Percentiles rank a stretch among this genome's conserved stretches.
These are phyloP conservation scores for Caenorhabditis doughertyi DNA, from an alignment of 2,888 invertebrate species.

Conservation along the genomic window DNA sequence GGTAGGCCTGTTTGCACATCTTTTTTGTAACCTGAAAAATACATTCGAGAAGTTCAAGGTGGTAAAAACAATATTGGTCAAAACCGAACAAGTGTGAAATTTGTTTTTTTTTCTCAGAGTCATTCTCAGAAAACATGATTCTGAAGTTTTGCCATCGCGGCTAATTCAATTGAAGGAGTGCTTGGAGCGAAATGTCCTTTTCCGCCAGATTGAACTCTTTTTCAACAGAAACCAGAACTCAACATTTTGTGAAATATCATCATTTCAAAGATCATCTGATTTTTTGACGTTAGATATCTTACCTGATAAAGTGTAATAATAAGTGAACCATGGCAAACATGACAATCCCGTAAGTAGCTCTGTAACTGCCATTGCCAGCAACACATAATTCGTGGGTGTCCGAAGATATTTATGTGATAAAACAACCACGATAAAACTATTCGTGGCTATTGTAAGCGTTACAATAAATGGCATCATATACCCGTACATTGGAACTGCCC, in stretches of 20 bases:
- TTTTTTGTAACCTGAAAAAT: slow-evolving; percentile 74
- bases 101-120: background rate
- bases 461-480: slow-evolving; percentile 81
- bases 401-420: slow-evolving; percentile 78
- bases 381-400: slow-evolving; percentile 81
- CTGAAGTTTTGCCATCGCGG: background rate
- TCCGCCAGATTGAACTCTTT: slow-evolving; percentile 28
- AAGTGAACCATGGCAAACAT: slow-evolving; percentile 81
- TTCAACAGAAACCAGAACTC: background rate
- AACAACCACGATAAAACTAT: slow-evolving; percentile 80
- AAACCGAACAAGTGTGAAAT: no score
- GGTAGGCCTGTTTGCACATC: slow-evolving; percentile 76
- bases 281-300: background rate
- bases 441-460: slow-evolving; percentile 77
- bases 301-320: slow-evolving; percentile 81
- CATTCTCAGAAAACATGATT: background rate
- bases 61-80: no score
- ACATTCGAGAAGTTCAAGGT: no score
- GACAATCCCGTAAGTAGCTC: slow-evolving; percentile 79
- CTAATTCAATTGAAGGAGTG: slow-evolving; percentile 39
- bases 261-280: background rate
- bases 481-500: slow-evolving; percentile 81
- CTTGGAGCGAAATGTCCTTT: slow-evolving; percentile 24
- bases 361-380: slow-evolving; percentile 81
- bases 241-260: no score